Percentiles rank a stretch among this genome's conserved stretches.
These are phyloP conservation scores for Cephus sareptanus DNA, from an alignment of 2,888 invertebrate species.

Conservation along the genomic window DNA sequence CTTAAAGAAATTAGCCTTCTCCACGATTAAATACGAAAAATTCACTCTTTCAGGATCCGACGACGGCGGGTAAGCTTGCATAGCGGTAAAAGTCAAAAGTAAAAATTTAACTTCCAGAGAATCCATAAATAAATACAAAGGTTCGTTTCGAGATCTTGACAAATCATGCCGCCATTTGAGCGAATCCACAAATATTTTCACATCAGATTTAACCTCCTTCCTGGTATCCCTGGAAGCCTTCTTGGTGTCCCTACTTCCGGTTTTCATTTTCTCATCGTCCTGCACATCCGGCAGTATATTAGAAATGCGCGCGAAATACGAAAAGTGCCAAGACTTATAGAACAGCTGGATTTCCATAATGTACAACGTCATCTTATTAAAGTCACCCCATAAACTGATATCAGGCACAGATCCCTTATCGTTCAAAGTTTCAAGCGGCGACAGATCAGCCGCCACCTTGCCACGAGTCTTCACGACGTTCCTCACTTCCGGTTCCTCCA, in stretches of 20 bases:
- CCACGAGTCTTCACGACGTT: background rate
- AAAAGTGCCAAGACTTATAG: constrained; percentile 42
- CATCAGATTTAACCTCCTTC: constrained; percentile 8
- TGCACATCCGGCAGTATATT: constrained; percentile 10
- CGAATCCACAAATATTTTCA: constrained; percentile 1
- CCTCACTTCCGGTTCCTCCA: background rate
- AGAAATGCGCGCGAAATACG: constrained; percentile 28
- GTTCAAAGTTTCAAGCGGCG: background rate
- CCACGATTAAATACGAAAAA: constrained; percentile 29
- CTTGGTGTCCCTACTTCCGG: background rate
- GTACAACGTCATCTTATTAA: constrained; percentile 39
- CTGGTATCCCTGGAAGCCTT: constrained; percentile 1
- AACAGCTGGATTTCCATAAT: constrained; percentile 39
- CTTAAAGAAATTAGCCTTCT: constrained; percentile 36
- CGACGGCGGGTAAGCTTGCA: background rate
- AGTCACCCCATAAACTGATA: constrained; percentile 43
- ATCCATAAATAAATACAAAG: constrained; percentile 45
- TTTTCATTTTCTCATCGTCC: constrained; percentile 7
- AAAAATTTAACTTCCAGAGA: constrained; percentile 41
- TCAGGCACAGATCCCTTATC: constrained; percentile 10
- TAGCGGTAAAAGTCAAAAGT: constrained; percentile 34
- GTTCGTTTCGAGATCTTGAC: constrained; percentile 33
- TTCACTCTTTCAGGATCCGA: background rate
- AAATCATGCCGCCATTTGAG: constrained; percentile 25
- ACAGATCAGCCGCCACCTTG: background rate